Base-by-base conservation (phyloP, 2,113 vertebrate species). In the Mohoua ochrocephala region DNA sequence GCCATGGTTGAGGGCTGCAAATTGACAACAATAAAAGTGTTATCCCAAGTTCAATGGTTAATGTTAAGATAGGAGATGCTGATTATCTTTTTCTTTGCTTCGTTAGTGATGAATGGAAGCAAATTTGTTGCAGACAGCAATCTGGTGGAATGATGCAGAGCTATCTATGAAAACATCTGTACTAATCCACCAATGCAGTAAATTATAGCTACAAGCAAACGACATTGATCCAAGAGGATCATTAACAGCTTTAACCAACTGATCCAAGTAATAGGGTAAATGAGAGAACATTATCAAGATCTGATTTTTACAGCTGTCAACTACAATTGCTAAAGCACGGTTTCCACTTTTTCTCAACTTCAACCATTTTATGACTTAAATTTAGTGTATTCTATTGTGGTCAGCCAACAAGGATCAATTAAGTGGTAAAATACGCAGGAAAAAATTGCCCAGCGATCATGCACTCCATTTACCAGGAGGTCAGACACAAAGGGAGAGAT, bases 171-270 rank as follows among this genome's bases (percentile, higher is more conserved):
- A 97, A 98, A 97, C 93, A 97, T 97, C 97, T 98, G 98, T 97
- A 97, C 94, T 97, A 96, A 96, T 98, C 96, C 91, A 96, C 95
- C 96, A 98, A 93, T 93, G 97, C 95, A 93, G 96, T 98, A 97
- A 98, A 98, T 98, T 98, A 98, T 95, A 98, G 95, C 91, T 98
- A 95, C 97, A 97, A 98, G 98, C 96, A 95, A 96, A 96, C 96
- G 92, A 95, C 98, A 98, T 98, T 97, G 98, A 98, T 98, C 97
- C 97, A 98, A 94, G 73, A 97, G 96, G 95, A 98, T 98, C 98
- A 97, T 98, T 98, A 98, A 97, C 93, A 95, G 95, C 97, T 98
- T 98, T 98, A 97, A 97, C 95, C 97, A 98, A 96, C 92, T 97
- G 98, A 97, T 97, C 96, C 96, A 98, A 98, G 96, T 97, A 98